phyloP scores from a whole-genome alignment of 2,113 vertebrate genomes.

The Herpetotheres cachinnans region DNA sequence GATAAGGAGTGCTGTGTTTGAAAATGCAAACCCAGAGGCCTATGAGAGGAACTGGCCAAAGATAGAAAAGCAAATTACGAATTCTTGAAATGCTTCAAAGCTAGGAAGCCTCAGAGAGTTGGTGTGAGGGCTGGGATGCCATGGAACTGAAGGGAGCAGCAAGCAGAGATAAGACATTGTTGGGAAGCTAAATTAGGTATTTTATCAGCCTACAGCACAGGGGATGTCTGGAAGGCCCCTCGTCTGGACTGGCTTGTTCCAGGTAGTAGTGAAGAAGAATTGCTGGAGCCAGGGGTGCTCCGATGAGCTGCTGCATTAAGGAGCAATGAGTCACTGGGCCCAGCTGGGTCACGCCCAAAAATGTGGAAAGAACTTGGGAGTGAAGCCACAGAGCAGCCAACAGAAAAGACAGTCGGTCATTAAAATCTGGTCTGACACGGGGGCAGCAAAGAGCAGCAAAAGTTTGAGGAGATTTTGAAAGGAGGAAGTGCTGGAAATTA shows the following conservation, averaged over 20 bases:
- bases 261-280: background rate
- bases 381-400: background rate
- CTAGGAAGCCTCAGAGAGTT: background rate
- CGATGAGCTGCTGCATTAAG: background rate
- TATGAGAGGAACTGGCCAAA: background rate
- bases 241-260: background rate
- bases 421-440: background rate
- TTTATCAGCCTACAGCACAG: background rate
- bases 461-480: background rate
- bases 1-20: background rate
- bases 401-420: background rate
- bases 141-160: background rate
- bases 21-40: background rate
- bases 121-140: conserved; percentile 1
- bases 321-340: conserved; percentile 21
- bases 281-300: background rate
- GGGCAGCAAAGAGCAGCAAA: conserved; percentile 18
- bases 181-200: conserved; percentile 2
- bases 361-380: background rate
- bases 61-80: conserved; percentile 18
- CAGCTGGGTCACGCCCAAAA: conserved; percentile 29
- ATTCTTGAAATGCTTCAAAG: conserved; percentile 47
- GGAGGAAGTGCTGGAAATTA: background rate
- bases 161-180: background rate
- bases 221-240: background rate